These are phyloP conservation scores for Steinernema feltiae DNA, from an alignment of 1,140 invertebrate species.

Conservation along the genomic window DNA sequence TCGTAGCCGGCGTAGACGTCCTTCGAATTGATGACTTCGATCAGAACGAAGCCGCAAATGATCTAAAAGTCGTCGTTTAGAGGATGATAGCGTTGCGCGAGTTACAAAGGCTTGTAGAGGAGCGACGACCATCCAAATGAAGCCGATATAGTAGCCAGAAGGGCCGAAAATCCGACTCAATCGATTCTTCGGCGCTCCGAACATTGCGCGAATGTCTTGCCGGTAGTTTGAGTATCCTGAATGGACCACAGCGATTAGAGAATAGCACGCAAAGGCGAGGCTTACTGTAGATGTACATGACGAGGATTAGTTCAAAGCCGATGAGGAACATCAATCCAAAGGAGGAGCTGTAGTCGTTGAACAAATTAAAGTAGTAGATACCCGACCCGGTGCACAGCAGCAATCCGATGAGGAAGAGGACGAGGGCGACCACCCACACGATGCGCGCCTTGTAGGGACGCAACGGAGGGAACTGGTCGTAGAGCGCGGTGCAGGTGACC, in stretches of 20 bases:
- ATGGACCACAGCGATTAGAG: not conserved
- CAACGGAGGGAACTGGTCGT: too few relatives aligned
- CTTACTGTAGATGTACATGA: slow-evolving; percentile 40
- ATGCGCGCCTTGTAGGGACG: too few relatives aligned
- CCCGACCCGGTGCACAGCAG: too few relatives aligned
- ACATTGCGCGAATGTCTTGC: slow-evolving; percentile 21
- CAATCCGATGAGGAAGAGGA: too few relatives aligned
- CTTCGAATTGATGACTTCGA: not conserved
- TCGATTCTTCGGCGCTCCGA: slow-evolving; percentile 22
- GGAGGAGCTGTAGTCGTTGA: too few relatives aligned
- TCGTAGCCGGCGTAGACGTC: not conserved
- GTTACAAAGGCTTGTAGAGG: slow-evolving; percentile 26
- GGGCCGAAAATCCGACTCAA: slow-evolving; percentile 28
- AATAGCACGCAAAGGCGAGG: not conserved
- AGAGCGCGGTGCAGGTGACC: too few relatives aligned
- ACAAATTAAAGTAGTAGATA: too few relatives aligned
- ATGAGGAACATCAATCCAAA: slow-evolving; percentile 33
- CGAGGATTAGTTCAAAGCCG: slow-evolving; percentile 30
- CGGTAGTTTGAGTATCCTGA: slow-evolving; percentile 28
- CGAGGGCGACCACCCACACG: too few relatives aligned
- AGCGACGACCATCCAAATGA: slow-evolving; percentile 29
- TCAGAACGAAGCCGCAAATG: not conserved
- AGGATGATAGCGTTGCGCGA: not conserved
- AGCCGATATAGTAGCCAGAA: slow-evolving; percentile 21
- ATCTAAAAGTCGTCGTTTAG: not conserved